A percentile compares a stretch with the other conserved stretches of the same genome.
Evolutionary conservation across 2,113 vertebrate species (phyloP).

Genomic region (Lynx canadensis): DNA sequence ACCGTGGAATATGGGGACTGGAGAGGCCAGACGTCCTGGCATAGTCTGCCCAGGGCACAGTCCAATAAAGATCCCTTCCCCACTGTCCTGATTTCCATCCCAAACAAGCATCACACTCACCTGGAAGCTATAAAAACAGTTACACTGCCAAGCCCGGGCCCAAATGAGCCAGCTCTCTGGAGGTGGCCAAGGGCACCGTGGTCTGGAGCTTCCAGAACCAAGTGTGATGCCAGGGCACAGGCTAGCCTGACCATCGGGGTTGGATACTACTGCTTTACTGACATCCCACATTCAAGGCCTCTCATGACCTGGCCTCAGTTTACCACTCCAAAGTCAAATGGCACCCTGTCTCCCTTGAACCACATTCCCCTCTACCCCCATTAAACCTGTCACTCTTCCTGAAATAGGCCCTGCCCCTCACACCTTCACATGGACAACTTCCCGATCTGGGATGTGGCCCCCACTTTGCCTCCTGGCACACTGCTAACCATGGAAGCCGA

Average conservation of each 20-base stretch:
- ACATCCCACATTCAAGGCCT: not conserved
- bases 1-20: accelerated
- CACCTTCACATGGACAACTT: not conserved
- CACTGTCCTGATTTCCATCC: not conserved
- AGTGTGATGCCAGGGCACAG: not conserved
- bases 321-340: not conserved
- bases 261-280: accelerated
- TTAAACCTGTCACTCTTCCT: not conserved
- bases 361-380: too few species aligned
- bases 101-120: not conserved
- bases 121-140: not conserved
- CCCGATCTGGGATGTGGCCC: not conserved
- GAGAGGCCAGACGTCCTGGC: not conserved
- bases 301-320: not conserved
- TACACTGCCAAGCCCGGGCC: too few species aligned
- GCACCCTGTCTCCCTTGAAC: not conserved
- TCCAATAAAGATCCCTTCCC: too few species aligned
- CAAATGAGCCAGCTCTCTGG: not conserved
- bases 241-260: not conserved
- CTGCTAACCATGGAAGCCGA: not conserved
- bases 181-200: not conserved
- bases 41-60: accelerated
- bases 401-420: not conserved
- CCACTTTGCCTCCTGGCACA: not conserved
- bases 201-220: not conserved